These are phyloP conservation scores for Lutjanus erythropterus DNA, from an alignment of 2,113 vertebrate species.

Conservation along the genomic window DNA sequence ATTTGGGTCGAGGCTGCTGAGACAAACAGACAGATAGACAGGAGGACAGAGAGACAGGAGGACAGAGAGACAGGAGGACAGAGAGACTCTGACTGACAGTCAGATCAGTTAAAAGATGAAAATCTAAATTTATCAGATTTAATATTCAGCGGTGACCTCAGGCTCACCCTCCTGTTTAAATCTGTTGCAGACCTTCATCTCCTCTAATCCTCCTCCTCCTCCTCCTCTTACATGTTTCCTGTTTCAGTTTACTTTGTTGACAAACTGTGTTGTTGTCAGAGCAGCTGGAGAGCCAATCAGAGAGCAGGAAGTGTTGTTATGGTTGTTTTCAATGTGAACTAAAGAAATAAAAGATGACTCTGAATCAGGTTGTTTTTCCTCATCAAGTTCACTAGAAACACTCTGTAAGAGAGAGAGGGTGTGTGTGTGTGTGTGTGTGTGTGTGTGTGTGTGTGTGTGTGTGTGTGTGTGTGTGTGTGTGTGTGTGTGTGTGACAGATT, in stretches of 20 bases:
- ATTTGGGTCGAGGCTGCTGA: too few relatives aligned
- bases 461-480: not conserved
- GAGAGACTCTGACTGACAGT: too few relatives aligned
- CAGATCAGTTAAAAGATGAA: not conserved
- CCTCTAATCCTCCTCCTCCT: not conserved
- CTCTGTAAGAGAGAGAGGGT: too few relatives aligned
- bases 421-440: too few relatives aligned
- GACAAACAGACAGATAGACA: too few relatives aligned
- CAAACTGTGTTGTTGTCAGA: not conserved
- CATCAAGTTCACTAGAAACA: too few relatives aligned
- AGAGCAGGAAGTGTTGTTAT: not conserved
- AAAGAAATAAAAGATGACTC: too few relatives aligned
- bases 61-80: too few relatives aligned
- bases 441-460: too few relatives aligned
- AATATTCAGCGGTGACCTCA: slow-evolving; percentile 1
- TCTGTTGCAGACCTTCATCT: slow-evolving; percentile 5
- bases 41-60: too few relatives aligned
- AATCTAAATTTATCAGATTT: not conserved
- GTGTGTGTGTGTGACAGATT: not conserved
- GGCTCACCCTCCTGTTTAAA: not conserved
- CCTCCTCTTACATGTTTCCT: not conserved
- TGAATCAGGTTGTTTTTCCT: too few relatives aligned
- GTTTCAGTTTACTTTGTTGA: not conserved
- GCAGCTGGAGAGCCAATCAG: not conserved
- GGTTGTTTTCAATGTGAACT: too few relatives aligned